Evolutionary conservation across 2,113 vertebrate species (phyloP), one percentile per base, ranked within the genome.

Genomic region (Passer montanus): DNA sequence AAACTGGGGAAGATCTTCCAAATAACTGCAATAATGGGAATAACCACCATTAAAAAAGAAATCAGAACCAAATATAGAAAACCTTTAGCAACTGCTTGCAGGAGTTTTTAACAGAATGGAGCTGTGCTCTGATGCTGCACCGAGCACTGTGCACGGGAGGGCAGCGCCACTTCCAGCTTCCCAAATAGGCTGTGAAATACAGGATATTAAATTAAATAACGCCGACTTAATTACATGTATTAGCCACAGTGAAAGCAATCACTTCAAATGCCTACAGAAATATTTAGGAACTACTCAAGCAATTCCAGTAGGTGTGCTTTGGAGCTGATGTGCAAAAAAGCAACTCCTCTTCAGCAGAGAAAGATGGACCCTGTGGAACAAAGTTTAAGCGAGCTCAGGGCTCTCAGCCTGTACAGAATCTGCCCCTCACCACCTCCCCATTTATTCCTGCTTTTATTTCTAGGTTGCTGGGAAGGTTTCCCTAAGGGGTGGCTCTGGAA

Each of bases 161-260:
- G 89, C 75, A 84, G 91, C 6, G 24, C 74, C 75, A 23, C 67
- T 90, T 77, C 73, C 91, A 84, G 78, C 68, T 66, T 69, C 74
- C 69, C 62, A 92, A 90, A 94, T 0, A n/a, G 1, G 3, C 67
- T 46, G 46, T 46, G 80, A 93, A 93, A 92, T 83, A 43, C 66
- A 55, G 94, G 84, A 92, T 89, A 86, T 90, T 94, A 62, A 96
- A 94, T 96, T 64, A 94, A 95, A 77, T 90, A 91, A 87, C 0
- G 1, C 72, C 3, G 3, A 35, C 50, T 96, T 93, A 90, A 97
- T 90, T 56, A 94, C 88, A 84, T 1, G 10, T 80, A 81, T 86
- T 85, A 90, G 69, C 75, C 81, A 84, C 68, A 82, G 68, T 77
- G 69, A 88, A 92, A 89, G 70, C 41, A 67, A 89, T 33, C 67